Base-by-base conservation (phyloP, 1,140 invertebrate genomes). In the Drosophila melanogaster region DNA sequence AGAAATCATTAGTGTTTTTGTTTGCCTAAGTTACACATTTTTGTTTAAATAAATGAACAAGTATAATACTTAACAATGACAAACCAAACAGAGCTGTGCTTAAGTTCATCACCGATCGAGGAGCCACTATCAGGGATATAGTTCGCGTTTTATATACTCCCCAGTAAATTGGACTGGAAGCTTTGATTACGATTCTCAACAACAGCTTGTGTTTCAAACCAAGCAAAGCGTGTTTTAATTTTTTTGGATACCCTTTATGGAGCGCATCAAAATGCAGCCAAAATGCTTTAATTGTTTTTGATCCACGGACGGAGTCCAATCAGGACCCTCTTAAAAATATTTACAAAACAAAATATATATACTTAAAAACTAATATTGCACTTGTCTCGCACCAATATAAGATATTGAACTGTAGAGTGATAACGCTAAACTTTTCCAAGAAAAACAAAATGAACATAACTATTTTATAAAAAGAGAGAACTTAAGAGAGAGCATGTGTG, bases 341-440 rank as follows among this genome's bases (percentile, higher is more conserved):
- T 41, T 57, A 70, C 51, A 70, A 69, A 40, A 55, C 47, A 56
- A 69, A 56, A 47, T 22, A 64, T 65, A 37, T 64, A 43, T 66
- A 69, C 46, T 59, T 40, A 75, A 57, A 57, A 47, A 58, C 40
- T 41, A 67, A 58, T 53, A 44, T 55, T 84, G 84, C 84, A 87
- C 84, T 66, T 87, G 72, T 87, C 79, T 87, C 44, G 84, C 84
- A 87, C 84, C 84, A 87, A 87, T 87, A 89, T 89, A 73, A 71
- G 47, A 87, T 87, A 87, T 87, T 87, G 84, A 87, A 57, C 61
- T 70, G 72, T 87, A 87, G 84, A 89, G 84, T 87, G 84, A 87
- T 87, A 70, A 49, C 40, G 64, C 17, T 41, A 73, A 50, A 40
- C 26, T 56, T 75, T 77, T 66, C 53, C 43, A 46, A 43, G 19